Conservation (phyloP, 2,113 vertebrate genomes). For the Ochotona princeps region DNA sequence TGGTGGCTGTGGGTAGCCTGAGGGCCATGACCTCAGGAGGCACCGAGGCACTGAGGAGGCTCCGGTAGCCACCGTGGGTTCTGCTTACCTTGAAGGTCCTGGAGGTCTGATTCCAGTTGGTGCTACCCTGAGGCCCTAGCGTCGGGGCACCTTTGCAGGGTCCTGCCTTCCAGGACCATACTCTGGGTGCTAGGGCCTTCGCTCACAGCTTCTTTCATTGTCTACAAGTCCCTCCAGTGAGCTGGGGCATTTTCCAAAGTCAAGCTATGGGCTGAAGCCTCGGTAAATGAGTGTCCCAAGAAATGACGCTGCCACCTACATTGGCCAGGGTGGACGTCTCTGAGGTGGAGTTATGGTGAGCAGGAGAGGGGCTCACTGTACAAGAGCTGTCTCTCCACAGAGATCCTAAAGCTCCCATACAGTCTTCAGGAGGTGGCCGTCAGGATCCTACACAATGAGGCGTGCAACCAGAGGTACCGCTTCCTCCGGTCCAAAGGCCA, state of each 20-base stretch:
- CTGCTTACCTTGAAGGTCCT: background rate
- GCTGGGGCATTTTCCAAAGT: constrained; percentile 1
- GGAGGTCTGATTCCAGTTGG: background rate
- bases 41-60: background rate
- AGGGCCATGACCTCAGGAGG: background rate
- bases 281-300: background rate
- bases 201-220: background rate
- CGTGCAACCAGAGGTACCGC: constrained; percentile 46
- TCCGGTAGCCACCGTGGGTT: background rate
- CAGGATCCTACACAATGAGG: background rate
- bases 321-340: background rate
- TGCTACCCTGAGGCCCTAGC: background rate
- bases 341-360: background rate
- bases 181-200: background rate
- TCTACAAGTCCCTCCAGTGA: background rate
- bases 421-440: constrained; percentile 63
- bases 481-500: constrained; percentile 54
- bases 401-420: background rate
- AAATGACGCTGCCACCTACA: background rate
- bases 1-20: too few species aligned
- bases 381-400: constrained; percentile 15
- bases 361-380: background rate
- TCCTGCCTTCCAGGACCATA: background rate
- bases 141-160: background rate
- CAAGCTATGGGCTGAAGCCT: background rate